These are phyloP conservation scores for Mythimna pallens DNA, from an alignment of 2,888 invertebrate species.

Conservation along the genomic window DNA sequence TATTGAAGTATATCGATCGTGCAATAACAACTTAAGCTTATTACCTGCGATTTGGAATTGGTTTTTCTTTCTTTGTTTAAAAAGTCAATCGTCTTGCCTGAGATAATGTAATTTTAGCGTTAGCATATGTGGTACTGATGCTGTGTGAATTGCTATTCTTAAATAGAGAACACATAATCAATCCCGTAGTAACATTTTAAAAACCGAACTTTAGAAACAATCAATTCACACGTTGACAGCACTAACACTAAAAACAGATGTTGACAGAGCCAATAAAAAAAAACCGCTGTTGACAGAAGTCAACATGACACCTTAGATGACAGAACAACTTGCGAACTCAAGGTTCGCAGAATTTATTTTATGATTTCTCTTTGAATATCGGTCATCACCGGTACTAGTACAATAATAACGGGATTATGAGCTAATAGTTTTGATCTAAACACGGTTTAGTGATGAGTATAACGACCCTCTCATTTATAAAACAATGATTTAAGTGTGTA, in stretches of 20 bases:
- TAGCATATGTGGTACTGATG: slow-evolving; percentile 39
- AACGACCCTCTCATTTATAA: slow-evolving; percentile 24
- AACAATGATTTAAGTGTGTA: slow-evolving; percentile 37
- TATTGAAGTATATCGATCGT: slow-evolving; percentile 1
- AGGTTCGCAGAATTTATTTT: slow-evolving; percentile 29
- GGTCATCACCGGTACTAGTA: slow-evolving; percentile 50
- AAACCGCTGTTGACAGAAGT: slow-evolving; percentile 4
- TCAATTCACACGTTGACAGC: slow-evolving; percentile 8
- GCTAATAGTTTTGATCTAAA: slow-evolving; percentile 44
- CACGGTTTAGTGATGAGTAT: slow-evolving; percentile 25
- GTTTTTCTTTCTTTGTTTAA: slow-evolving; percentile 8
- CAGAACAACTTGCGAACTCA: slow-evolving; percentile 3
- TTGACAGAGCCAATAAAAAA: too few species aligned
- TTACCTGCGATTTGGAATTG: slow-evolving; percentile 27
- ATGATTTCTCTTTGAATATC: slow-evolving; percentile 57
- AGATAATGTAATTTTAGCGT: slow-evolving; percentile 18
- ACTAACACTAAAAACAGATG: slow-evolving; percentile 14
- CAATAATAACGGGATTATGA: slow-evolving; percentile 54
- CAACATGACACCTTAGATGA: slow-evolving; percentile 40
- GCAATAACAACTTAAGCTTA: neutral
- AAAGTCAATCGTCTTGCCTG: slow-evolving; percentile 12
- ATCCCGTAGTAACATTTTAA: neutral
- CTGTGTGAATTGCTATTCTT: slow-evolving; percentile 31
- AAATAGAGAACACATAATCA: slow-evolving; percentile 7
- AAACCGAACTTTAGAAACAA: slow-evolving; percentile 36